These are phyloP conservation scores for Mormyrus lacerda DNA, from an alignment of 2,113 vertebrate species.

Conservation along the genomic window DNA sequence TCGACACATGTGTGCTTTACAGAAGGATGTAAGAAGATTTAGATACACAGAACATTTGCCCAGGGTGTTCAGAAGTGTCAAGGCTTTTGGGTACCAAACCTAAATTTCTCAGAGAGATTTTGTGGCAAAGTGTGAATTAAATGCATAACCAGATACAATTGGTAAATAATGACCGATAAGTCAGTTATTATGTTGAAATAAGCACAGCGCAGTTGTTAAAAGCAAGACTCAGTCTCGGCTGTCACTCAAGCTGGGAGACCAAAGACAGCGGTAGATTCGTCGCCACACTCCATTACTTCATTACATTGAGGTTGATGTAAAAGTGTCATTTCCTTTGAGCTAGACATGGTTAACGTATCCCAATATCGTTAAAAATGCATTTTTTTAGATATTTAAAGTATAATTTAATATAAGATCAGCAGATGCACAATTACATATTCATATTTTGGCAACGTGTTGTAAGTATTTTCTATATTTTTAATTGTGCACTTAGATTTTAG, in stretches of 20 bases:
- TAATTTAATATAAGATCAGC: not conserved
- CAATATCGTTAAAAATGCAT: not conserved
- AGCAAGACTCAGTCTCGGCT: not conserved
- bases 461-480: not conserved
- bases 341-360: not conserved
- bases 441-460: not conserved
- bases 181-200: not conserved
- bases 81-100: not conserved
- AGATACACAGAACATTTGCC: not conserved
- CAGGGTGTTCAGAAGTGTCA: not conserved
- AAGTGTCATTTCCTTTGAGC: not conserved
- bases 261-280: not conserved
- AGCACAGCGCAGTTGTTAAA: not conserved
- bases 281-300: not conserved
- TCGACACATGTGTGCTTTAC: not conserved
- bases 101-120: not conserved
- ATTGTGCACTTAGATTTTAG: not conserved
- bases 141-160: not conserved
- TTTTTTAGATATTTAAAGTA: not conserved
- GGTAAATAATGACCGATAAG: not conserved
- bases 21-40: not conserved
- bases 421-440: not conserved
- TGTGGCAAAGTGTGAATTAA: not conserved
- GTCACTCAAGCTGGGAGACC: not conserved
- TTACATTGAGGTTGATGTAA: not conserved